Conservation (phyloP, 2,113 vertebrate species). For the Otis tarda region DNA sequence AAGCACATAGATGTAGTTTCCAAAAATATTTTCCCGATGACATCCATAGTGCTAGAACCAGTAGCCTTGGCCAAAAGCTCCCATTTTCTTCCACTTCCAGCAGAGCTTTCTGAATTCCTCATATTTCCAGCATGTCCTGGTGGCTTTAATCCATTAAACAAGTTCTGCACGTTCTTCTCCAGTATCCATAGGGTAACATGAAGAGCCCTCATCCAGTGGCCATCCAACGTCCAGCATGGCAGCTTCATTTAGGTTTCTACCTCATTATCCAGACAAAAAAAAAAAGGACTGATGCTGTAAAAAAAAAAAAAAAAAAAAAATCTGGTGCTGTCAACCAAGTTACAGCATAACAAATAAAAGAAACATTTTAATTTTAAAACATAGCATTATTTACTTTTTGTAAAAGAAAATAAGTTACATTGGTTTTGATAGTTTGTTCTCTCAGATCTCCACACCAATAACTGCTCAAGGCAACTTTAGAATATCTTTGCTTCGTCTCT, state of each 20-base stretch:
- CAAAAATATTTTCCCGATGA: not conserved
- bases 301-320: not conserved
- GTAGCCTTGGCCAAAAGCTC: not conserved
- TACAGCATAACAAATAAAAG: not conserved
- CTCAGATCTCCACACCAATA: not conserved
- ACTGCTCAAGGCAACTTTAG: not conserved
- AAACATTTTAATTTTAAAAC: not conserved
- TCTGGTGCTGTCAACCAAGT: not conserved
- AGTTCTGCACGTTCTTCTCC: not conserved
- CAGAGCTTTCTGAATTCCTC: not conserved
- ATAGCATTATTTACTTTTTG: not conserved
- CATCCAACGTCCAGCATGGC: not conserved
- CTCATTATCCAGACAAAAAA: not conserved
- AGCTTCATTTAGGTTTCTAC: not conserved
- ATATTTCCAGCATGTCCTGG: not conserved
- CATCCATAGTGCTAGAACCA: not conserved
- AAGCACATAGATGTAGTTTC: not conserved
- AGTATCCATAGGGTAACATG: not conserved
- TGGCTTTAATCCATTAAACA: not conserved
- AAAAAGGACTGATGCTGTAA: not conserved
- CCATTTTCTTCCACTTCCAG: not conserved
- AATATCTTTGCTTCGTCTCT: not conserved
- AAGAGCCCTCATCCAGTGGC: not conserved
- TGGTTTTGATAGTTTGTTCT: not conserved
- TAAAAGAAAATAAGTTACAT: not conserved